Evolutionary conservation across 2,888 invertebrate genomes (phyloP).

Genomic region (Ischnus inquisitorius): DNA sequence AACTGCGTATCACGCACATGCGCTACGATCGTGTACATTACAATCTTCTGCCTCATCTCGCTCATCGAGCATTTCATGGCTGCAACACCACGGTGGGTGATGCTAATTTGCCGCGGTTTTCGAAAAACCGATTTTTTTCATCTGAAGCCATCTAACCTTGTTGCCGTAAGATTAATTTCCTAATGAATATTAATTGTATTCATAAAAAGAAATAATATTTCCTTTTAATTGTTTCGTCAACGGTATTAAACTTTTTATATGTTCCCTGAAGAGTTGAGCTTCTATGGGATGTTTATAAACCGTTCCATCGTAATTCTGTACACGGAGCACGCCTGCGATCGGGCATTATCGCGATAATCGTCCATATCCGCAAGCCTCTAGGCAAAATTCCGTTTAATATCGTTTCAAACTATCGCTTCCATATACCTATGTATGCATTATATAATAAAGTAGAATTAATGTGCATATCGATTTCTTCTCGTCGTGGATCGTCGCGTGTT

Average conservation of each 20-base stretch:
- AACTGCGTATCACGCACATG: constrained; percentile 13
- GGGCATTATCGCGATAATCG: constrained; percentile 69
- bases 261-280: no score
- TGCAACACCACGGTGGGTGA: constrained; percentile 38
- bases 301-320: constrained; percentile 52
- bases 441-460: constrained; percentile 57
- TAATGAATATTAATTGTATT: no score
- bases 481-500: constrained; percentile 49
- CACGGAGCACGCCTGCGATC: constrained; percentile 71
- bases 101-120: constrained; percentile 73
- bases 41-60: constrained; percentile 81
- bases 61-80: constrained; percentile 75
- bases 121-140: constrained; percentile 73
- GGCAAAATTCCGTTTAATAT: constrained; percentile 60
- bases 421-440: constrained; percentile 27
- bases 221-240: not conserved
- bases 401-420: not conserved
- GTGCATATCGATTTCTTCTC: constrained; percentile 61
- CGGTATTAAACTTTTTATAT: not conserved
- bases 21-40: constrained; percentile 76
- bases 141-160: no score
- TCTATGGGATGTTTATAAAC: not conserved
- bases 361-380: constrained; percentile 65
- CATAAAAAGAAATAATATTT: not conserved
- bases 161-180: no score